phyloP scores from a whole-genome alignment of 2,797 vertebrate species.

The Morelia viridis region DNA sequence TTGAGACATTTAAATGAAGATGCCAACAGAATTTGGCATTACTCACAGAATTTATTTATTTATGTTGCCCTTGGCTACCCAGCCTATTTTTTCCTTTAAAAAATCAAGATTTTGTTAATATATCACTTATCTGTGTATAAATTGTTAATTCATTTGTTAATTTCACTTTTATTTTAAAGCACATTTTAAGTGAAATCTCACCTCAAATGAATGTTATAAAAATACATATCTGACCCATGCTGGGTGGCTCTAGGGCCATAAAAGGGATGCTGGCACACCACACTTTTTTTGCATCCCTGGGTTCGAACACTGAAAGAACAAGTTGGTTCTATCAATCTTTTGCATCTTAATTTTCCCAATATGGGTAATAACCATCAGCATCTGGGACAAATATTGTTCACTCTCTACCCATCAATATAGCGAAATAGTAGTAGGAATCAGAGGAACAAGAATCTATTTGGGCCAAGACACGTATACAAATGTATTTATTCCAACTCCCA shows the following conservation, averaged over 20 bases:
- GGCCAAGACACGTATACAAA: background rate
- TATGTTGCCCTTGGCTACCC: background rate
- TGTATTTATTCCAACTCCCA: background rate
- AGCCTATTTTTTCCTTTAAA: background rate
- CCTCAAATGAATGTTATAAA: background rate
- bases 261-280: too few relatives aligned
- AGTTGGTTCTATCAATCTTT: background rate
- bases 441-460: background rate
- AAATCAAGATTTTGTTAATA: background rate
- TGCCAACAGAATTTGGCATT: too few relatives aligned
- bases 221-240: too few relatives aligned
- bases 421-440: background rate
- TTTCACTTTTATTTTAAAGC: background rate
- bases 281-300: background rate
- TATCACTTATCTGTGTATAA: background rate
- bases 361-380: background rate
- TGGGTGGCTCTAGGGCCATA: background rate
- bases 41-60: background rate
- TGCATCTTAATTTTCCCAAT: background rate
- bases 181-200: background rate
- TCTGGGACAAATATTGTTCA: background rate
- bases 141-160: too few relatives aligned
- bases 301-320: background rate
- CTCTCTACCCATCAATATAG: background rate
- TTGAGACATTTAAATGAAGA: background rate